phyloP scores from a whole-genome alignment of 2,888 invertebrate genomes.

The Lithophane semibrunnea region DNA sequence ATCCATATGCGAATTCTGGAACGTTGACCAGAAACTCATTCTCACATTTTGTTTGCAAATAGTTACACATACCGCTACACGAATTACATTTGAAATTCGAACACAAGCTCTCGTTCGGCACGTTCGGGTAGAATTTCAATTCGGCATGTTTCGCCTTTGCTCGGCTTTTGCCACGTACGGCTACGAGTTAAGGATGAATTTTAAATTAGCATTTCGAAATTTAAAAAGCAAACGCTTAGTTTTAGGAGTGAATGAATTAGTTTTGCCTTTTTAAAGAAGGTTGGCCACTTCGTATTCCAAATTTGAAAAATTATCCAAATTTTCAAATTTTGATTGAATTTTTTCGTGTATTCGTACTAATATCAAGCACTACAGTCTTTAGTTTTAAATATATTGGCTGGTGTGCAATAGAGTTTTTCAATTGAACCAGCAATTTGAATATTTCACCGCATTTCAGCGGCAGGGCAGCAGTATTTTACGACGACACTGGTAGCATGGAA shows the following conservation, averaged over 20 bases:
- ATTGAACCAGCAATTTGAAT: conserved; percentile 69
- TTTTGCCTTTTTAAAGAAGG: conserved; percentile 45
- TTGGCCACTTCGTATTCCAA: conserved; percentile 3
- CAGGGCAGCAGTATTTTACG: conserved; percentile 67
- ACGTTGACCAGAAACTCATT: conserved; percentile 74
- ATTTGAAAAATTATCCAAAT: neutral
- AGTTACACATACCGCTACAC: conserved; percentile 76
- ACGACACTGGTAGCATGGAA: conserved; percentile 57
- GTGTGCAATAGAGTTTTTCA: conserved; percentile 60
- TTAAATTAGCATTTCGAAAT: conserved; percentile 83
- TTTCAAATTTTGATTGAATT: neutral
- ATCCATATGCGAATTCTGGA: conserved; percentile 54
- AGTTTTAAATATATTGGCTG: conserved; percentile 54
- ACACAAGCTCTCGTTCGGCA: conserved; percentile 80
- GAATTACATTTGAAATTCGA: conserved; percentile 80
- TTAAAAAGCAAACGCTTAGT: conserved; percentile 47
- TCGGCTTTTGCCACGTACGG: conserved; percentile 81
- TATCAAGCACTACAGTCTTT: conserved; percentile 14
- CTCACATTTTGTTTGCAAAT: conserved; percentile 82
- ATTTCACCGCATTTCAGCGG: conserved; percentile 64
- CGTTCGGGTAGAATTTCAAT: conserved; percentile 86
- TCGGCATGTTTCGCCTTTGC: conserved; percentile 81
- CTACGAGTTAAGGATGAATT: conserved; percentile 82
- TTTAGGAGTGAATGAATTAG: conserved; percentile 59
- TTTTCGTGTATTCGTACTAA: conserved; percentile 5